These are phyloP conservation scores for Vireo altiloquus DNA, from an alignment of 2,113 vertebrate species.

Conservation along the genomic window DNA sequence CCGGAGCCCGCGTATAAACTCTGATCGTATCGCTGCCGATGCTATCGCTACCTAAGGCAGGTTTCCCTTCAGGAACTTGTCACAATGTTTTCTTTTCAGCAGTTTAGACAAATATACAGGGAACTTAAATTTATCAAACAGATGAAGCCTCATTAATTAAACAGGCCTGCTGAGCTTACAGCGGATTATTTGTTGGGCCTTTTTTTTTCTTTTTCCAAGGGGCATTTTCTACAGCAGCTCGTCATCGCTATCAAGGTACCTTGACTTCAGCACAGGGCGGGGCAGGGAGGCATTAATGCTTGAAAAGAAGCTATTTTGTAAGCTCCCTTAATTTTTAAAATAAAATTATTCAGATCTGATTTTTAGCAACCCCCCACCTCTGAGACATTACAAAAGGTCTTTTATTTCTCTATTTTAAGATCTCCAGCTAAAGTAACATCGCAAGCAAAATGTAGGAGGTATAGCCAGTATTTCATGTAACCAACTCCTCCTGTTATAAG, in stretches of 20 bases:
- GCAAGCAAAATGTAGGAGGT: not conserved
- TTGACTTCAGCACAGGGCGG: not conserved
- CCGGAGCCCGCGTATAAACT: slow-evolving; percentile 7
- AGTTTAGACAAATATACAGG: slow-evolving; percentile 57
- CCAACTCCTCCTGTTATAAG: not conserved
- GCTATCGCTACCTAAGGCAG: slow-evolving; percentile 12
- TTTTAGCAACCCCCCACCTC: not conserved
- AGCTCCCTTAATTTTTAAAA: not conserved
- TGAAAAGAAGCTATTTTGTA: not conserved
- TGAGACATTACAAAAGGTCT: not conserved
- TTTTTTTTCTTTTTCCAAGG: not conserved
- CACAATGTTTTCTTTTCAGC: slow-evolving; percentile 46
- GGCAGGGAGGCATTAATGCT: not conserved
- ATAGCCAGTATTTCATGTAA: not conserved
- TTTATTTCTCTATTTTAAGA: not conserved
- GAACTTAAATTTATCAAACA: slow-evolving; percentile 41
- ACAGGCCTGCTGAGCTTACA: not conserved
- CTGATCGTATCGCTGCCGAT: slow-evolving; percentile 50
- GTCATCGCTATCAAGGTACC: not conserved
- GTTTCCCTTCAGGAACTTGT: slow-evolving; percentile 28
- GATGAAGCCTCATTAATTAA: slow-evolving; percentile 51
- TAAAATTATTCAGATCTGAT: not conserved
- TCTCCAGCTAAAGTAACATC: not conserved
- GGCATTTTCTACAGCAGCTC: not conserved
- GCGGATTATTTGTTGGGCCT: not conserved